phyloP scores from a whole-genome alignment of 2,888 invertebrate species.

The Chromoteleia sp. region DNA sequence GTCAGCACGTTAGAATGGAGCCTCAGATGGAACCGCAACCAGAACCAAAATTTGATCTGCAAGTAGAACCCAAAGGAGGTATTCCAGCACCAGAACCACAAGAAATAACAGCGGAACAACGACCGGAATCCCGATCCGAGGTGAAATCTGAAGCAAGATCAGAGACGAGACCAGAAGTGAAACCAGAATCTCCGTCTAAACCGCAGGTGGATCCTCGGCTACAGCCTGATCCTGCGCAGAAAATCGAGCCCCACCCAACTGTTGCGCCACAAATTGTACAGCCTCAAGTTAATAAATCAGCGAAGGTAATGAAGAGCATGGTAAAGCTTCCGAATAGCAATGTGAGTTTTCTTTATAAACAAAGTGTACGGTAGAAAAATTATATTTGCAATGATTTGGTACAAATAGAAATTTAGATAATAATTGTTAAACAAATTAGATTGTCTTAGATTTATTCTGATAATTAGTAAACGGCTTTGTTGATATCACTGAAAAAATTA shows the following conservation, averaged over 20 bases:
- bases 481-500: too few relatives aligned
- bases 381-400: background rate
- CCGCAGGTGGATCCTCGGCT: conserved; percentile 11
- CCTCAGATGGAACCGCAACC: conserved; percentile 46
- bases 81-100: conserved; percentile 22
- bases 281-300: conserved; percentile 65
- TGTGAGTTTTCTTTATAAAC: conserved; percentile 65
- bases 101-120: conserved; percentile 15
- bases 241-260: conserved; percentile 71
- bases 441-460: too few relatives aligned
- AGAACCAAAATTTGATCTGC: conserved; percentile 22
- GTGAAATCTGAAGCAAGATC: conserved; percentile 39
- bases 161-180: conserved; percentile 7
- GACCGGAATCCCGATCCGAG: conserved; percentile 9
- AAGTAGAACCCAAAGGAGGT: conserved; percentile 29
- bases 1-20: conserved; percentile 68
- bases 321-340: conserved; percentile 72
- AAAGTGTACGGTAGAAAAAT: background rate
- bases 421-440: too few relatives aligned
- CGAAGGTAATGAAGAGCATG: conserved; percentile 71
- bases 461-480: too few relatives aligned
- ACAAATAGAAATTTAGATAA: background rate
- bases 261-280: conserved; percentile 71
- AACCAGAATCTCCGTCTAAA: conserved; percentile 16
- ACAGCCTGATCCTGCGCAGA: conserved; percentile 24